phyloP scores from a whole-genome alignment of 2,113 vertebrate genomes.

The Chrysochloris asiatica region DNA sequence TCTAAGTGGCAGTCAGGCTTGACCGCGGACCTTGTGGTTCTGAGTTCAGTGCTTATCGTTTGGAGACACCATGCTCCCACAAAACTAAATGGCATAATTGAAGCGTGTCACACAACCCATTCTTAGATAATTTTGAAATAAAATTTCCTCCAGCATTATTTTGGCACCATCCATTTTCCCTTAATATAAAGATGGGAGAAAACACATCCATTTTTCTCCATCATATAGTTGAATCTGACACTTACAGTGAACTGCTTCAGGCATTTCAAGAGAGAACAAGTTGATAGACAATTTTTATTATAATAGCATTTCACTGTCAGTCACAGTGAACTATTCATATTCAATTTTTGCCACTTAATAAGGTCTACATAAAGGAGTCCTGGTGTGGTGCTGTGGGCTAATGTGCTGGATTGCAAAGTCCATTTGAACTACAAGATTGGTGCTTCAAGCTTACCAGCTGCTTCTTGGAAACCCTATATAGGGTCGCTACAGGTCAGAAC shows the following conservation, averaged over 20 bases:
- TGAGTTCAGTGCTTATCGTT: too few species aligned
- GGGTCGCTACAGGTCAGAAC: too few species aligned
- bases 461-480: too few species aligned
- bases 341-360: slow-evolving; percentile 28
- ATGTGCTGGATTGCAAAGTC: too few species aligned
- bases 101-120: not conserved
- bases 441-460: too few species aligned
- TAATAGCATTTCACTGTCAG: slow-evolving; percentile 15
- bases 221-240: not conserved
- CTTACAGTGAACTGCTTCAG: not conserved
- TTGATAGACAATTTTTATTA: slow-evolving; percentile 24
- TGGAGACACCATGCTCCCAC: too few species aligned
- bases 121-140: not conserved
- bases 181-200: not conserved
- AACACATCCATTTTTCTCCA: not conserved
- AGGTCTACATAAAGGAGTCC: not conserved
- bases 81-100: not conserved
- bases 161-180: not conserved
- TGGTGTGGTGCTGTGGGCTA: too few species aligned
- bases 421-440: too few species aligned
- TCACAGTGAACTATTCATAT: slow-evolving; percentile 54
- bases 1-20: too few species aligned
- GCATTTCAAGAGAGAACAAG: slow-evolving; percentile 30
- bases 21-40: too few species aligned
- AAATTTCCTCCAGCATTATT: not conserved